Percentiles rank a stretch among this genome's conserved stretches.
These are phyloP conservation scores for Harpalus rufipes DNA, from an alignment of 2,888 invertebrate species.

Conservation along the genomic window DNA sequence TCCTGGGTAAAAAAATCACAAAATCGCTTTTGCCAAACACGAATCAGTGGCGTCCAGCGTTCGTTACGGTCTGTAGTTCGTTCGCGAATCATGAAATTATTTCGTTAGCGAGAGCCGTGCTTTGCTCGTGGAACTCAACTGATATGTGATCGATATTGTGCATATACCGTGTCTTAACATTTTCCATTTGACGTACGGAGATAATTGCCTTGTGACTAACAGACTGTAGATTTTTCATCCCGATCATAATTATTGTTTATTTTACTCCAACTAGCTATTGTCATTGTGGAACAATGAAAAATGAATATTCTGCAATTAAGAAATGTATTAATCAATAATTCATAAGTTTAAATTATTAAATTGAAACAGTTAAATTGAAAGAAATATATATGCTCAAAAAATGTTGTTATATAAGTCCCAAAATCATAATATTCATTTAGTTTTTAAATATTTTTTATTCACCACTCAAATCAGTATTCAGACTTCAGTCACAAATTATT, in stretches of 20 bases:
- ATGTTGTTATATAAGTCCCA: too few species aligned
- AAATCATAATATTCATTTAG: too few species aligned
- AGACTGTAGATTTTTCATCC: constrained; percentile 18
- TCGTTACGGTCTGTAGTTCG: background rate
- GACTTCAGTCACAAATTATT: too few species aligned
- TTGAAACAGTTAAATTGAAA: too few species aligned
- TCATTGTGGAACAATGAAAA: background rate
- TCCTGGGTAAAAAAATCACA: constrained; percentile 28
- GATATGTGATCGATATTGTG: constrained; percentile 47
- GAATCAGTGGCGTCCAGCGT: constrained; percentile 12
- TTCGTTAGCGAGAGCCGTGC: constrained; percentile 9
- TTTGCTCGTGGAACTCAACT: background rate
- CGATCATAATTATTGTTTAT: constrained; percentile 23
- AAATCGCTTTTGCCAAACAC: constrained; percentile 20
- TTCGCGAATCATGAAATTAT: constrained; percentile 7
- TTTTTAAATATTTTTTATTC: too few species aligned
- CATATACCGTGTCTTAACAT: constrained; percentile 43
- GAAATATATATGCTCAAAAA: too few species aligned
- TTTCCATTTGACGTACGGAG: constrained; percentile 39
- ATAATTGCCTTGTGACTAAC: constrained; percentile 34
- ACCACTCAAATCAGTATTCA: too few species aligned
- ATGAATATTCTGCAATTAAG: background rate
- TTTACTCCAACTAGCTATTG: background rate
- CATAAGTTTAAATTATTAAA: too few species aligned
- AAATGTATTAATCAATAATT: too few species aligned